Conservation (phyloP, 2,888 invertebrate genomes). For the Cryptus armator region DNA sequence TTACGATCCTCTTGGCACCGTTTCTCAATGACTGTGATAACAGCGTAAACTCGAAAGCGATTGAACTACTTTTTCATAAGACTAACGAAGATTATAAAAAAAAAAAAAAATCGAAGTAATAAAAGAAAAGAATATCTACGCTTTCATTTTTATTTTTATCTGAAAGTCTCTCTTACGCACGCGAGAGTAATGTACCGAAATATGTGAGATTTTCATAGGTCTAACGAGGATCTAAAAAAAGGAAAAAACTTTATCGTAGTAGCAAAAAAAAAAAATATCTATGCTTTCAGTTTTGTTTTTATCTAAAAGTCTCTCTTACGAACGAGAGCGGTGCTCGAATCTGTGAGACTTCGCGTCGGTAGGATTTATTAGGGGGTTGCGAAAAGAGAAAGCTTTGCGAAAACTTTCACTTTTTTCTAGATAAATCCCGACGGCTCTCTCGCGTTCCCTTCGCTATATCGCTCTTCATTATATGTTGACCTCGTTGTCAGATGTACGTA, state of each 20-base stretch:
- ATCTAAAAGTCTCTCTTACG: not conserved
- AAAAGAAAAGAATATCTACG: not conserved
- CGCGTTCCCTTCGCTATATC: not conserved
- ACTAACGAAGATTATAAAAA: not conserved
- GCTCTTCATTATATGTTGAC: constrained; percentile 21
- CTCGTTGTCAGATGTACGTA: not conserved
- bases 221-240: not conserved
- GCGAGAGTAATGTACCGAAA: too few species aligned
- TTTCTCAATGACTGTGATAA: constrained; percentile 1
- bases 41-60: not conserved
- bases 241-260: not conserved
- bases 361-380: constrained; percentile 9
- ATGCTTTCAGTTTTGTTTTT: not conserved
- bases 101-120: not conserved
- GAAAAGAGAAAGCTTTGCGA: not conserved
- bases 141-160: not conserved
- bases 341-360: not conserved
- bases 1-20: constrained; percentile 12
- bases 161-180: not conserved
- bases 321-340: not conserved
- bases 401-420: constrained; percentile 23
- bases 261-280: not conserved
- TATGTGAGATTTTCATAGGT: not conserved
- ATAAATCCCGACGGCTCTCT: constrained; percentile 30
- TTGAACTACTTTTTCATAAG: not conserved